Evolutionary conservation across 2,113 vertebrate genomes (phyloP), one percentile per base, ranked within the genome.

Genomic region (Cervus canadensis): DNA sequence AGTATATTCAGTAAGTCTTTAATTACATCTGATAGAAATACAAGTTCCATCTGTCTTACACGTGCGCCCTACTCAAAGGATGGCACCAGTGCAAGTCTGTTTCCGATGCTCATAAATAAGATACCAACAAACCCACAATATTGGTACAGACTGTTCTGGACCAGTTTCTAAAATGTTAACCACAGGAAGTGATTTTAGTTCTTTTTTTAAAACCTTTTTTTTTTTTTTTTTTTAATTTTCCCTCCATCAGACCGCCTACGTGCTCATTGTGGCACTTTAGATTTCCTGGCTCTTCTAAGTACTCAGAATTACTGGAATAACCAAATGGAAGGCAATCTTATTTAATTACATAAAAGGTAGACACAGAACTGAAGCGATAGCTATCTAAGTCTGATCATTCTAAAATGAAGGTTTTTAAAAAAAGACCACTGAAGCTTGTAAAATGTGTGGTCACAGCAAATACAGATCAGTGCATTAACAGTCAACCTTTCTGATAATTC

Each of bases 1-100:
- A 98, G 71, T 95, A 40, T 95, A 98, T 96, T 98, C 97, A 97
- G 26, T 98, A 94, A 98, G 92, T 96, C 97, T 98, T 98, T 96
- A 97, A 64, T 98, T 97, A 96, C 93, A 76, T 98, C 81, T 97
- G 97, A 98, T 98, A 98, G 98, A 98, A 98, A 97, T 97, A 89
- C 92, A 98, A 92, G 78, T 96, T 97, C 97, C 99, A 98, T 99
- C 98, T 99, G 99, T 97, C 98, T 96, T 90, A 98, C 98, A 99
- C 9, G 48, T 97, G 96, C 16, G 33, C 97, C 91, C 64, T 94
- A 93, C 97, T 86, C 40, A 89, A 95, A 98, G 97, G 59, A 87
- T 82, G 97, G 96, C 96, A 98, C 98, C 96, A 82, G 30, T 95
- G 92, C 97, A 95, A 89, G 96, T 96, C 96, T 98, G 97, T 98